phyloP scores from a whole-genome alignment of 2,797 vertebrate genomes.

The Smutsia temminckii region DNA sequence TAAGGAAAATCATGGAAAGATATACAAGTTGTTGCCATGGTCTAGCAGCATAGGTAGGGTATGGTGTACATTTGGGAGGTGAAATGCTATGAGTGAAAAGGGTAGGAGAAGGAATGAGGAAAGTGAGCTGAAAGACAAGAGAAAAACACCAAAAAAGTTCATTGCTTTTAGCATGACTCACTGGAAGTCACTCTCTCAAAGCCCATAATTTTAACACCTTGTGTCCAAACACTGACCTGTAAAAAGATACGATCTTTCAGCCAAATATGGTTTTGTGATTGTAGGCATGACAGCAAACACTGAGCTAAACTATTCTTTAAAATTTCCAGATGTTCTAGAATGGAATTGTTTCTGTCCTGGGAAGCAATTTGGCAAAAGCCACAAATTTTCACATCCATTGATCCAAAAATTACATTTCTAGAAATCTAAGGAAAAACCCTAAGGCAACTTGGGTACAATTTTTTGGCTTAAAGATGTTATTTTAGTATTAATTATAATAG shows the following conservation, averaged over 20 bases:
- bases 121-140: background rate
- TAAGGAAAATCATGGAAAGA: background rate
- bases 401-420: background rate
- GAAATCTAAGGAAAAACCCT: background rate
- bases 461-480: constrained; percentile 42
- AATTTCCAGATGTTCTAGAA: background rate
- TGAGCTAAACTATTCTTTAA: background rate
- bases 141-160: background rate
- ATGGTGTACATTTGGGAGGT: too few species aligned
- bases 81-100: background rate
- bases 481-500: background rate
- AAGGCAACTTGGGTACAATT: background rate
- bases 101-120: background rate
- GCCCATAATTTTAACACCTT: background rate
- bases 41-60: background rate
- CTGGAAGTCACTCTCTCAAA: background rate
- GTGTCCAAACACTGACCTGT: background rate
- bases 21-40: background rate
- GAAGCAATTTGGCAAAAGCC: constrained; percentile 16
- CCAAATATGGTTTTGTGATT: background rate
- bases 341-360: background rate
- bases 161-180: background rate
- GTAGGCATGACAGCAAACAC: background rate
- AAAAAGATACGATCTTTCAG: background rate
- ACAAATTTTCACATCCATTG: background rate